phyloP scores from a whole-genome alignment of 2,888 invertebrate species.

The Eupithecia dodoneata region DNA sequence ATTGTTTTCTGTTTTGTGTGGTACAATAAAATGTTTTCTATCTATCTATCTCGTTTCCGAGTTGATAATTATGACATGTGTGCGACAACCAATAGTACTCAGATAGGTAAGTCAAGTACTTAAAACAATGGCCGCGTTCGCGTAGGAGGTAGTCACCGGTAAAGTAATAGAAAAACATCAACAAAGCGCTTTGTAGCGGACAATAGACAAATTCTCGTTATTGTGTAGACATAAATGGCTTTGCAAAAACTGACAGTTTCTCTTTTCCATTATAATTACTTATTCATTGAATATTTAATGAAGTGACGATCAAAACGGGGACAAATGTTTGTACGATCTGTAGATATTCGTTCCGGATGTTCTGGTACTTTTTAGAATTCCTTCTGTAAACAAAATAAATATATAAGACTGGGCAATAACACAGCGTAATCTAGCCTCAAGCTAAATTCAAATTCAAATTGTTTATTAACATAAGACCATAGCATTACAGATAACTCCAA shows the following conservation, averaged over 20 bases:
- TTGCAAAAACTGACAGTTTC: background rate
- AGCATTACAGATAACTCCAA: too few relatives aligned
- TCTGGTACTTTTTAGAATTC: too few relatives aligned
- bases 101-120: background rate
- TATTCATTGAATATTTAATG: background rate
- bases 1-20: too few relatives aligned
- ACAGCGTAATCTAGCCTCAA: too few relatives aligned
- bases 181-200: conserved; percentile 13
- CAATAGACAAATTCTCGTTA: conserved; percentile 13
- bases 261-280: background rate
- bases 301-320: background rate
- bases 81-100: background rate
- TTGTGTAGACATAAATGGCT: conserved; percentile 1
- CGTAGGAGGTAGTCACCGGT: background rate
- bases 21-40: too few relatives aligned
- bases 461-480: too few relatives aligned
- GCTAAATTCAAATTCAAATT: too few relatives aligned
- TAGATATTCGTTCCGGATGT: too few relatives aligned
- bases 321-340: too few relatives aligned
- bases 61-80: background rate
- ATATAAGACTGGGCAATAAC: too few relatives aligned
- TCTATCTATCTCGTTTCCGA: background rate
- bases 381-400: too few relatives aligned
- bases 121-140: background rate
- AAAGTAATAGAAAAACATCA: conserved; percentile 4